Conservation (phyloP, 2,113 vertebrate species). For the Eclectus roratus region DNA sequence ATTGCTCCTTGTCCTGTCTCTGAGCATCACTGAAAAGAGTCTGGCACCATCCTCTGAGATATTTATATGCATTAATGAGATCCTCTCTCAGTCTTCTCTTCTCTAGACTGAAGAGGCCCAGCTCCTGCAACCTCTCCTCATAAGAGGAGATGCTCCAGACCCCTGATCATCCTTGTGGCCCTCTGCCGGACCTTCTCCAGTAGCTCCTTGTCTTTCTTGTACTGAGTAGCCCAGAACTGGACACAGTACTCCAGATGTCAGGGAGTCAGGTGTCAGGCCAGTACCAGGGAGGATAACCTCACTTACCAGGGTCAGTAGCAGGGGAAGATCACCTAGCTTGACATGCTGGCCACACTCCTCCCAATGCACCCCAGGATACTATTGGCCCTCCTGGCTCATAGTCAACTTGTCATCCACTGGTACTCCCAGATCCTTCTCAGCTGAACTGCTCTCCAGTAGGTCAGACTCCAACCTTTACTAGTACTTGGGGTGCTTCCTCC, state of each 20-base stretch:
- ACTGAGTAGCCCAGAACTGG: neutral
- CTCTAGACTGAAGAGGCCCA: too few species aligned
- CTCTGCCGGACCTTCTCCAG: neutral
- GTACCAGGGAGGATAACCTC: too few species aligned
- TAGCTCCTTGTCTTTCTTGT: neutral
- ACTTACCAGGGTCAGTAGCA: neutral
- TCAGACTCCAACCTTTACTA: neutral
- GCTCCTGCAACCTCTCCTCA: neutral
- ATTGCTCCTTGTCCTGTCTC: neutral
- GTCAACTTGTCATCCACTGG: neutral
- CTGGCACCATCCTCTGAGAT: neutral
- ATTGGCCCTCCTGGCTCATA: neutral
- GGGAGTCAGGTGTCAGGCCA: too few species aligned
- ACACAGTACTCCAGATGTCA: neutral
- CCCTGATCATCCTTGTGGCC: neutral
- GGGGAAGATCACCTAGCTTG: neutral
- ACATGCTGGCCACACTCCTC: too few species aligned
- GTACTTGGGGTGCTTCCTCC: neutral
- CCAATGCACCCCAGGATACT: neutral
- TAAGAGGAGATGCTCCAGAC: neutral
- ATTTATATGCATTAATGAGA: neutral
- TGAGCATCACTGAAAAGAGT: neutral
- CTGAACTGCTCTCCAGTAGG: neutral
- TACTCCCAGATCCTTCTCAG: neutral
- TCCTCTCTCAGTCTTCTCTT: too few species aligned